phyloP scores from a whole-genome alignment of 2,888 invertebrate species.

The Trisateles emortualis region DNA sequence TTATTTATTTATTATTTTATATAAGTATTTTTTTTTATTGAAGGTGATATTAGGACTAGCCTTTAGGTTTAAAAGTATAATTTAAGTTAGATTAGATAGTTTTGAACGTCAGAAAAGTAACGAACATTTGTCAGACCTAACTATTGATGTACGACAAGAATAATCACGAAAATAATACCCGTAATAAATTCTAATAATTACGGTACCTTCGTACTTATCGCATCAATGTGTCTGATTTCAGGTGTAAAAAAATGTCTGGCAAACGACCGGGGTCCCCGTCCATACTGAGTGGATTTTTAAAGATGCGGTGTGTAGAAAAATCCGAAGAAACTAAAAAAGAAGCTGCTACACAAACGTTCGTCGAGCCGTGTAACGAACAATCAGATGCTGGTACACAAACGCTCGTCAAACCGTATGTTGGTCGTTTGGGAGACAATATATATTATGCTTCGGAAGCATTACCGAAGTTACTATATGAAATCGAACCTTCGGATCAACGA shows the following conservation, averaged over 20 bases:
- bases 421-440: slow-evolving; percentile 14
- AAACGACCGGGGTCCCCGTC: slow-evolving; percentile 18
- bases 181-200: slow-evolving; percentile 15
- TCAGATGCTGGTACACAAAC: slow-evolving; percentile 13
- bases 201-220: slow-evolving; percentile 4
- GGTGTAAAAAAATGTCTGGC: slow-evolving; percentile 14
- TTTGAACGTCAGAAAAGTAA: slow-evolving; percentile 12
- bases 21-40: slow-evolving; percentile 9
- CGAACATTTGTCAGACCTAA: slow-evolving; percentile 12
- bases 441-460: slow-evolving; percentile 14
- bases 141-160: slow-evolving; percentile 8
- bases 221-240: slow-evolving; percentile 14
- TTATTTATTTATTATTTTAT: slow-evolving; percentile 15
- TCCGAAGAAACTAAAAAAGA: slow-evolving; percentile 12
- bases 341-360: slow-evolving; percentile 11
- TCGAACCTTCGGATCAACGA: slow-evolving; percentile 11
- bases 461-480: slow-evolving; percentile 13
- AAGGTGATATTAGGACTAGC: slow-evolving; percentile 12
- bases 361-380: slow-evolving; percentile 7
- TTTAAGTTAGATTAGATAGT: slow-evolving; percentile 11
- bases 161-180: slow-evolving; percentile 16
- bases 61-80: slow-evolving; percentile 11
- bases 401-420: slow-evolving; percentile 16
- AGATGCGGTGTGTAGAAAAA: slow-evolving; percentile 14
- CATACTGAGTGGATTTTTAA: slow-evolving; percentile 17